Conservation (phyloP, 2,888 invertebrate species). For the Venusia cambrica region DNA sequence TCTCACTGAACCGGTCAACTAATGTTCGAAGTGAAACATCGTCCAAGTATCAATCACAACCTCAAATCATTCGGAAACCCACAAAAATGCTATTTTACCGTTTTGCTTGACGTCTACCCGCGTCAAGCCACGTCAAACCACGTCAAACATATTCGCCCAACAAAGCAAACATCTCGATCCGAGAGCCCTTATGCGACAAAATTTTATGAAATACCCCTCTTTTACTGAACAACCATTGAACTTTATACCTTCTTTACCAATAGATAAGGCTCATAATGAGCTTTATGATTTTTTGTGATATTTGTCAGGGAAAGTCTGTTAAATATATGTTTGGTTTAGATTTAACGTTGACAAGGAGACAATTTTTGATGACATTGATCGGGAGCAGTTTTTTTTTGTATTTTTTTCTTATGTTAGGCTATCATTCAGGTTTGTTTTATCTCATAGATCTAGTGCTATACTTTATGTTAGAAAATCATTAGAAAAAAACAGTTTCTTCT, state of each 20-base stretch:
- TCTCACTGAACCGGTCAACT: conserved; percentile 10
- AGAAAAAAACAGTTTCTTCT: too few relatives aligned
- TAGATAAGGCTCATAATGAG: conserved; percentile 21
- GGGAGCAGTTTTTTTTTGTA: conserved; percentile 16
- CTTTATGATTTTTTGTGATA: not conserved
- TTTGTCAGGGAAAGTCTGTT: conserved; percentile 29
- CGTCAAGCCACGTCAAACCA: conserved; percentile 31
- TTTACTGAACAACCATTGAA: conserved; percentile 5
- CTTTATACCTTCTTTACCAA: conserved; percentile 13
- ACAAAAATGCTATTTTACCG: conserved; percentile 38
- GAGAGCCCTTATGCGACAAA: conserved; percentile 43
- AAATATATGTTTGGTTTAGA: conserved; percentile 47
- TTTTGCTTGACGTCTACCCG: conserved; percentile 37
- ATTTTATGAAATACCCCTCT: conserved; percentile 35
- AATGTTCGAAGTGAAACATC: conserved; percentile 19
- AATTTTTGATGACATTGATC: conserved; percentile 43
- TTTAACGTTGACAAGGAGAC: conserved; percentile 48
- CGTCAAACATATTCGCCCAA: conserved; percentile 46
- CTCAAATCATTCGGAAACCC: conserved; percentile 26
- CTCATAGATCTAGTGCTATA: too few relatives aligned
- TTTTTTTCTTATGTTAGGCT: not conserved
- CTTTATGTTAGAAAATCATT: too few relatives aligned
- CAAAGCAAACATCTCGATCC: conserved; percentile 49
- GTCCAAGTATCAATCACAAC: conserved; percentile 26
- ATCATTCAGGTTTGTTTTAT: conserved; percentile 2